A percentile compares a stretch with the other conserved stretches of the same genome.
Evolutionary conservation across 2,797 vertebrate genomes (phyloP).

Genomic region (Falco concolor): DNA sequence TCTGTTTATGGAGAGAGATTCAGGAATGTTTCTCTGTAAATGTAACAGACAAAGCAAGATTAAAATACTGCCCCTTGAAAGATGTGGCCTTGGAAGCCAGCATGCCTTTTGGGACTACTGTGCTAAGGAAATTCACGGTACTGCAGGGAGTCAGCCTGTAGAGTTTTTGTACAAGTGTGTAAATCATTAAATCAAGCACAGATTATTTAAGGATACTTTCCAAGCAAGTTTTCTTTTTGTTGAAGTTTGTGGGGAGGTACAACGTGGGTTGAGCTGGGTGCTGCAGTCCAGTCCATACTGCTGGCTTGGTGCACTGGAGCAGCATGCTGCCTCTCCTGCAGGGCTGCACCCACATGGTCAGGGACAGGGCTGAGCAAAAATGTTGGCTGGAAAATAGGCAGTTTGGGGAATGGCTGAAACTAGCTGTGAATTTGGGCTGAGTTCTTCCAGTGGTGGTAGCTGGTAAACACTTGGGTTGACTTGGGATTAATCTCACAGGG

Average conservation of each 20-base stretch:
- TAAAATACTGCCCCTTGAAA: background rate
- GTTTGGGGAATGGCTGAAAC: background rate
- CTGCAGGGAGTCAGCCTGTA: background rate
- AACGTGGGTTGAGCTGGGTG: background rate
- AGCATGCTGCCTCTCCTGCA: accelerated
- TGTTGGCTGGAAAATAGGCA: background rate
- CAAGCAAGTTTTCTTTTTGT: background rate
- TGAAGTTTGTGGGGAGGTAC: background rate
- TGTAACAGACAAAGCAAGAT: background rate
- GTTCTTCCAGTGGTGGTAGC: background rate
- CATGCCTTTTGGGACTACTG: background rate
- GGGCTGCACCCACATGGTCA: accelerated
- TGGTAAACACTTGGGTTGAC: background rate
- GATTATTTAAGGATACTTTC: background rate
- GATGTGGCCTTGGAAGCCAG: background rate
- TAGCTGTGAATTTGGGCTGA: background rate
- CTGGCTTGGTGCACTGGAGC: accelerated
- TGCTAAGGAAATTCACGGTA: background rate
- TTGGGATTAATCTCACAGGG: background rate
- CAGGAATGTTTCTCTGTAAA: background rate
- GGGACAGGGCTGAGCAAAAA: background rate
- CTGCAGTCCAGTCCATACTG: accelerated
- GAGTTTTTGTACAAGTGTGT: background rate
- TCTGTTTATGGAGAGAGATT: background rate
- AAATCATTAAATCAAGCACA: background rate